Conservation (phyloP, 2,888 invertebrate species). For the Cephus pygmeus region DNA sequence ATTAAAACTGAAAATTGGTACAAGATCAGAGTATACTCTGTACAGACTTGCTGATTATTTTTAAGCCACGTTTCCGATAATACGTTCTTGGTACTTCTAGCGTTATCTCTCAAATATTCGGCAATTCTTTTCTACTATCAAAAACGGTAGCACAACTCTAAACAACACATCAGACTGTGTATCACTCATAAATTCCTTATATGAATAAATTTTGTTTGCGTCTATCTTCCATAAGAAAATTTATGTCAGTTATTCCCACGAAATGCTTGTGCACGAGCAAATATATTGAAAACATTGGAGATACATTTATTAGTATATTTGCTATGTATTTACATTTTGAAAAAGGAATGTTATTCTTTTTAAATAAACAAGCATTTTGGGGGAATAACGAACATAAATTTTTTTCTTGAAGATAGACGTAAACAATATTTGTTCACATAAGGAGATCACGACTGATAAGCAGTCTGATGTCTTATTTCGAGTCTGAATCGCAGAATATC, state of each 20-base stretch:
- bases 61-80: background rate
- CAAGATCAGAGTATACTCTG: background rate
- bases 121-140: background rate
- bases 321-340: background rate
- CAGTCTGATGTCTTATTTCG: background rate
- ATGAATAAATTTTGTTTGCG: background rate
- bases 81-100: background rate
- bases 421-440: background rate
- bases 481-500: background rate
- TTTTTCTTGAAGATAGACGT: background rate
- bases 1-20: background rate
- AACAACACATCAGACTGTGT: background rate
- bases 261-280: background rate
- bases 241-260: background rate
- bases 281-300: background rate
- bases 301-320: background rate
- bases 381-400: background rate
- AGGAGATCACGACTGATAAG: background rate
- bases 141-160: background rate
- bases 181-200: background rate
- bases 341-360: background rate
- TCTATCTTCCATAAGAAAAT: background rate
- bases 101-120: background rate
- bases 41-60: background rate
- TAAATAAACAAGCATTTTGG: background rate